Percentiles rank a stretch among this genome's conserved stretches.
Evolutionary conservation across 2,888 invertebrate species (phyloP).

Genomic region (Sipha maydis): DNA sequence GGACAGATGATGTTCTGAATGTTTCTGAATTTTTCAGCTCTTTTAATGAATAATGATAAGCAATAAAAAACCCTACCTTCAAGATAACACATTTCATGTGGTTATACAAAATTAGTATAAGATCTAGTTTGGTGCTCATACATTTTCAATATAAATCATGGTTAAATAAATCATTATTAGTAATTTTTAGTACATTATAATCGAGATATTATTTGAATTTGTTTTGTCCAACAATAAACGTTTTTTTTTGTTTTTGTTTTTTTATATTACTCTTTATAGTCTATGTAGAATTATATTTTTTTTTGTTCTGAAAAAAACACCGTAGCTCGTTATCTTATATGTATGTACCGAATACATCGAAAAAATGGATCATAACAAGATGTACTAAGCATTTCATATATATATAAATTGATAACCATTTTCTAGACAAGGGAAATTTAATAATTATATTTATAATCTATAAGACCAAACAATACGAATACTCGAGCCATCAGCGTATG

Average conservation of each 20-base stretch:
- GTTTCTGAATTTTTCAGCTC: neutral
- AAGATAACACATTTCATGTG: neutral
- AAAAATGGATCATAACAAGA: too few relatives aligned
- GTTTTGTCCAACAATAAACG: neutral
- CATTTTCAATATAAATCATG: neutral
- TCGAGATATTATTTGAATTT: neutral
- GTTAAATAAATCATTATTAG: neutral
- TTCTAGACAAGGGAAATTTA: too few relatives aligned
- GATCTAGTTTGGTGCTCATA: neutral
- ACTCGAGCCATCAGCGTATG: neutral
- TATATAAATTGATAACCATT: too few relatives aligned
- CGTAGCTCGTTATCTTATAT: too few relatives aligned
- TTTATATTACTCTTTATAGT: too few relatives aligned
- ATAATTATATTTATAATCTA: too few relatives aligned
- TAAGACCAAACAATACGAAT: too few relatives aligned
- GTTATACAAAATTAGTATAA: neutral
- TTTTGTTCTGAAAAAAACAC: too few relatives aligned
- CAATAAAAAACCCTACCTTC: neutral
- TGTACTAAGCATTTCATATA: too few relatives aligned
- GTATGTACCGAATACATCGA: too few relatives aligned
- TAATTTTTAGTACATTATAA: neutral
- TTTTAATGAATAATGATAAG: conserved; percentile 1
- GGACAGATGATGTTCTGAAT: neutral
- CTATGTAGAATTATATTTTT: too few relatives aligned
- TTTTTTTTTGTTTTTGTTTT: too few relatives aligned